Evolutionary conservation across 1,140 invertebrate genomes (phyloP).

Genomic region (Nasonia giraulti): DNA sequence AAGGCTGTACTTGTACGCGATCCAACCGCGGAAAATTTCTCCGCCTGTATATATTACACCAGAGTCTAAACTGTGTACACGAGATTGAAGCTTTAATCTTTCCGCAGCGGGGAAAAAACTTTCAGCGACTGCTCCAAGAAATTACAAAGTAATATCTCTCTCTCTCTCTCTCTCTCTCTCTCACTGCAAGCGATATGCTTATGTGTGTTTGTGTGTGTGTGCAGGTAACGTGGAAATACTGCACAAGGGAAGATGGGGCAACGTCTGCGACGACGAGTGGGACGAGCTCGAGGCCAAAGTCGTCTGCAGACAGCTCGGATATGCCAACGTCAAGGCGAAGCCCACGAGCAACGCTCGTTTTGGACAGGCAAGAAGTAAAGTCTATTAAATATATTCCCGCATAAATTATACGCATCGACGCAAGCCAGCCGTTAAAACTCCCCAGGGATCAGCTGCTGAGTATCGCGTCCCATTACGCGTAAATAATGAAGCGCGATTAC

Average conservation of each 20-base stretch:
- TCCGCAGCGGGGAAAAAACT: background rate
- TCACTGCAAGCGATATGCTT: background rate
- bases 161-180: background rate
- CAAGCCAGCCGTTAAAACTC: background rate
- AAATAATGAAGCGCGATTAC: background rate
- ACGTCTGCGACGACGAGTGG: conserved; percentile 95
- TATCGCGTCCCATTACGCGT: background rate
- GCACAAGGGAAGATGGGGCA: conserved; percentile 89
- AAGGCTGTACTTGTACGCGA: background rate
- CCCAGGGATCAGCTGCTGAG: no score
- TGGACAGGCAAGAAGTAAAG: conserved; percentile 84
- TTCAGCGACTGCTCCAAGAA: background rate
- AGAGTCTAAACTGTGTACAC: background rate
- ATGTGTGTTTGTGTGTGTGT: conserved; percentile 1
- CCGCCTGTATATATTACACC: no score
- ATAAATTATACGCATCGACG: background rate
- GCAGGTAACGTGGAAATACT: conserved; percentile 92
- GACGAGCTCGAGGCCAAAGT: conserved; percentile 87
- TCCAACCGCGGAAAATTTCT: no score
- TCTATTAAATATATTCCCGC: conserved; percentile 17
- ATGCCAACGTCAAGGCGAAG: conserved; percentile 75
- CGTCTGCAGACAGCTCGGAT: conserved; percentile 88
- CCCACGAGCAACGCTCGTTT: conserved; percentile 86
- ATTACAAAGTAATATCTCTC: background rate
- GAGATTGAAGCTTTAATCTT: background rate